Conservation (phyloP, 2,888 invertebrate genomes). For the Lacanobia oleracea region DNA sequence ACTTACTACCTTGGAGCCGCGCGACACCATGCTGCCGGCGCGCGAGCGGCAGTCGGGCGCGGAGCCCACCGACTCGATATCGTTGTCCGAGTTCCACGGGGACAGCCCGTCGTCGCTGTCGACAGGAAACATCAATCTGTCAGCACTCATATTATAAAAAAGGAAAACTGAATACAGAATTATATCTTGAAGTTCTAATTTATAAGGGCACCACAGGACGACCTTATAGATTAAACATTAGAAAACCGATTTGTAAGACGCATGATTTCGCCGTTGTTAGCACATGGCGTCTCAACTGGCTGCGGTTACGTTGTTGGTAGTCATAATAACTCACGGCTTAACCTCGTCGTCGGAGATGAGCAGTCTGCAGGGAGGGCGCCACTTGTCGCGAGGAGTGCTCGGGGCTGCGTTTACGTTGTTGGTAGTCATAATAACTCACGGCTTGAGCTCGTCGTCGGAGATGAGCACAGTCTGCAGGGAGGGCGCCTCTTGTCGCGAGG, state of each 20-base stretch:
- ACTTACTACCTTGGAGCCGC: conserved; percentile 52
- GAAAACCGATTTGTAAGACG: no score
- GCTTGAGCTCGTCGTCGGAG: conserved; percentile 83
- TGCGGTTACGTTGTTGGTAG: conserved; percentile 74
- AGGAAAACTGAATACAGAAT: not conserved
- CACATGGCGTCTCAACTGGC: conserved; percentile 31
- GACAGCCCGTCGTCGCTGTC: conserved; percentile 79
- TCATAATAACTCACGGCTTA: conserved; percentile 24
- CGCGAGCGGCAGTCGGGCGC: conserved; percentile 67
- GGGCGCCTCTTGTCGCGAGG: conserved; percentile 62
- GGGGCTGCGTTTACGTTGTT: conserved; percentile 78
- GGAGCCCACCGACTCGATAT: conserved; percentile 78
- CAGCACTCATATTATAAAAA: not conserved
- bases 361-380: conserved; percentile 77
- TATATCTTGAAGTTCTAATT: no score
- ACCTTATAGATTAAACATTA: no score
- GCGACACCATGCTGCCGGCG: conserved; percentile 65
- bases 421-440: conserved; percentile 14
- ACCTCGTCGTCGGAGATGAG: conserved; percentile 87
- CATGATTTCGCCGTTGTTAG: no score
- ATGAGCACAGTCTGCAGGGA: conserved; percentile 84
- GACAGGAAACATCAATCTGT: not conserved
- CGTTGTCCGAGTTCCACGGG: conserved; percentile 85
- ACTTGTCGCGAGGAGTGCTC: conserved; percentile 56
- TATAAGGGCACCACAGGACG: no score